A percentile compares a stretch with the other conserved stretches of the same genome.
These are phyloP conservation scores for Coelogynopora nodosa DNA, from an alignment of 2,888 invertebrate species.

Conservation along the genomic window DNA sequence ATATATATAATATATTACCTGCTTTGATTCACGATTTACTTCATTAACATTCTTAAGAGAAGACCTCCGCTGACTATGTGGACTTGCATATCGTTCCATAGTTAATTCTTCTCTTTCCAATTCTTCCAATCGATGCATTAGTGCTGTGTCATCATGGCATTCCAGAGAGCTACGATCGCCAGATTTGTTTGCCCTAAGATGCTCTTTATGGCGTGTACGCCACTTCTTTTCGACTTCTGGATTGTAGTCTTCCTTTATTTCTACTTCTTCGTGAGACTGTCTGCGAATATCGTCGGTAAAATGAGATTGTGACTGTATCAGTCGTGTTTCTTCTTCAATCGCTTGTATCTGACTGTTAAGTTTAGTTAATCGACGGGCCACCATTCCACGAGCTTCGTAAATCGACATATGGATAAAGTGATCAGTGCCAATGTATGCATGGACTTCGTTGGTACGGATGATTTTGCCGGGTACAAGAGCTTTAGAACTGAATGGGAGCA, in stretches of 20 bases:
- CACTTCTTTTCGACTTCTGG: not conserved
- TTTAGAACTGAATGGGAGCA: not conserved
- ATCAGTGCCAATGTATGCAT: not conserved
- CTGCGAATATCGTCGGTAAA: not conserved
- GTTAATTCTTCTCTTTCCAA: not conserved
- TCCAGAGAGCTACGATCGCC: too few species aligned
- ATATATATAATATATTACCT: not conserved
- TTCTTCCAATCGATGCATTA: not conserved
- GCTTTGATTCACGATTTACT: not conserved
- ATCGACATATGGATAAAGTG: not conserved
- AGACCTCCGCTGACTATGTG: not conserved
- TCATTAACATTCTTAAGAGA: not conserved
- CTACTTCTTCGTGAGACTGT: not conserved
- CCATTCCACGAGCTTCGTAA: not conserved
- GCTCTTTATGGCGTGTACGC: not conserved
- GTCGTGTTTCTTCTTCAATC: not conserved
- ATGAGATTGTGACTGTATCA: not conserved
- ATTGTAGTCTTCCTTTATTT: not conserved
- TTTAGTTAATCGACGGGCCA: not conserved
- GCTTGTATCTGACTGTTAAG: not conserved
- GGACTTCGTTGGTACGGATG: not conserved
- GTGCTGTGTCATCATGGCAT: not conserved
- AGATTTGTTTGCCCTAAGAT: not conserved
- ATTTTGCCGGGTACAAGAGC: not conserved
- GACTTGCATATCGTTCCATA: not conserved